Evolutionary conservation across 2,888 invertebrate genomes (phyloP).

Genomic region (Drosophila koepferae): DNA sequence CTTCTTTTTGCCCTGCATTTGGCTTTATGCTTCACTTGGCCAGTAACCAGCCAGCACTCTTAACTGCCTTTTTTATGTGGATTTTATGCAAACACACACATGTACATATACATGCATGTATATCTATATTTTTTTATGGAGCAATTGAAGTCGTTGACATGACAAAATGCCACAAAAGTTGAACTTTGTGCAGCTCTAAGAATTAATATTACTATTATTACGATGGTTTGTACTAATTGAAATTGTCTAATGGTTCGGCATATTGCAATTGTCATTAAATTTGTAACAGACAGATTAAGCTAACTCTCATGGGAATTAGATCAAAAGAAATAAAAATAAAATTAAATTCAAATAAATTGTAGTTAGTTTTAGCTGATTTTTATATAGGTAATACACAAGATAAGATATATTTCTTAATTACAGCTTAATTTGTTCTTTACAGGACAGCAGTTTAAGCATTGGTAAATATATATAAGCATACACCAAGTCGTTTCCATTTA

Average conservation of each 20-base stretch:
- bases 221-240: background rate
- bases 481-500: too few relatives aligned
- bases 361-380: too few relatives aligned
- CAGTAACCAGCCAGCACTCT: conserved; percentile 25
- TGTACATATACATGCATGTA: background rate
- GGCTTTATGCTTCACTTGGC: conserved; percentile 60
- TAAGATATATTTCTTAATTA: too few relatives aligned
- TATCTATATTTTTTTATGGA: conserved; percentile 24
- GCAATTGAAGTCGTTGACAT: conserved; percentile 52
- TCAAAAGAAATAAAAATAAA: too few relatives aligned
- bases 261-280: background rate
- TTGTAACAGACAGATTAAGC: background rate
- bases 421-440: too few relatives aligned
- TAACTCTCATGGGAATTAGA: background rate
- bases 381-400: too few relatives aligned
- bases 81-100: background rate
- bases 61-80: conserved; percentile 27
- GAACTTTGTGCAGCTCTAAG: conserved; percentile 28
- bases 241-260: background rate
- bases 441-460: too few relatives aligned
- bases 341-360: too few relatives aligned
- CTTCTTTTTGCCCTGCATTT: conserved; percentile 58
- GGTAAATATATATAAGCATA: too few relatives aligned
- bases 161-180: conserved; percentile 59
- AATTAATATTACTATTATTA: conserved; percentile 2